A percentile compares a stretch with the other conserved stretches of the same genome.
Evolutionary conservation across 2,113 vertebrate species (phyloP).

Genomic region (Cepphus grylle): DNA sequence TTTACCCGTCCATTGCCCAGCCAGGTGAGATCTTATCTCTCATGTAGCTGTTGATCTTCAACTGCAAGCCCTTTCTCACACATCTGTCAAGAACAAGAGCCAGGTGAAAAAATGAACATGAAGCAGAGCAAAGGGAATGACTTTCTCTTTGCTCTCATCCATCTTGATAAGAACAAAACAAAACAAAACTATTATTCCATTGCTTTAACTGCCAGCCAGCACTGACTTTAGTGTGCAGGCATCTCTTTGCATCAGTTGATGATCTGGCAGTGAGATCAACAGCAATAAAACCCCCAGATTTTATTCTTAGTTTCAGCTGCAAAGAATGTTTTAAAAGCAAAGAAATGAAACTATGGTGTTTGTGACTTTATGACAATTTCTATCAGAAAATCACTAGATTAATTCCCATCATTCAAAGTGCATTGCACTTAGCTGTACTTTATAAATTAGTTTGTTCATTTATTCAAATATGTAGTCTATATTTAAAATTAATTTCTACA

Average conservation of each 20-base stretch:
- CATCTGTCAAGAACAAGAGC: not conserved
- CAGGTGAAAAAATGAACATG: not conserved
- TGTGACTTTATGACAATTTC: not conserved
- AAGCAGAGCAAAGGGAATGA: not conserved
- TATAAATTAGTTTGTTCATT: not conserved
- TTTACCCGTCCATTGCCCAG: not conserved
- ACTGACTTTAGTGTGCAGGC: not conserved
- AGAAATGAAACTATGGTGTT: not conserved
- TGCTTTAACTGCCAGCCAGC: not conserved
- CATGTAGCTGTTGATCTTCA: fast-evolving
- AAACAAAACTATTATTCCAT: not conserved
- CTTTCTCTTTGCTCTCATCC: not conserved
- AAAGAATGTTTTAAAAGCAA: not conserved
- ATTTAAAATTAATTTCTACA: not conserved
- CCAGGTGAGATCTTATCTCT: not conserved
- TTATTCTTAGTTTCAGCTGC: not conserved
- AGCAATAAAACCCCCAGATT: not conserved
- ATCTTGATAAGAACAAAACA: not conserved
- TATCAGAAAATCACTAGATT: not conserved
- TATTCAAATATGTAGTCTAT: not conserved
- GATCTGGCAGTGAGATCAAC: not conserved
- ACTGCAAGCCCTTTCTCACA: not conserved
- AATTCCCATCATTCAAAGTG: not conserved
- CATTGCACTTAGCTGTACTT: not conserved
- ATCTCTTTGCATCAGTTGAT: not conserved